A percentile compares a stretch with the other conserved stretches of the same genome.
Evolutionary conservation across 1,140 invertebrate genomes (phyloP).

Genomic region (Camponotus floridanus): DNA sequence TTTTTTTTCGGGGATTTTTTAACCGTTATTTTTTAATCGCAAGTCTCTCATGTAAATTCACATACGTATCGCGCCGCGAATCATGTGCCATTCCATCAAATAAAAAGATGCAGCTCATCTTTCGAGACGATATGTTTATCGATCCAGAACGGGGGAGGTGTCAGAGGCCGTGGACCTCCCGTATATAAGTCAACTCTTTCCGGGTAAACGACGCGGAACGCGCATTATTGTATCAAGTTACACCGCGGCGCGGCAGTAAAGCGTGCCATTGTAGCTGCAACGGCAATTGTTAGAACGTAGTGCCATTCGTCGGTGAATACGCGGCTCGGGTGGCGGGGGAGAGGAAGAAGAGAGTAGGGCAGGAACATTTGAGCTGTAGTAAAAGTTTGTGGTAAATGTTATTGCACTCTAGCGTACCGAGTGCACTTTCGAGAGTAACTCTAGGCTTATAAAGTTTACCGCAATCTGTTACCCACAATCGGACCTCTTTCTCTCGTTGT

Average conservation of each 20-base stretch:
- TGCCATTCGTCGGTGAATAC: conserved; percentile 34
- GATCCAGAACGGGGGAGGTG: background rate
- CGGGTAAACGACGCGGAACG: conserved; percentile 71
- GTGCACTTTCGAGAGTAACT: conserved; percentile 67
- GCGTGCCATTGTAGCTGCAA: conserved; percentile 69
- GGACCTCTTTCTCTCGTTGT: conserved; percentile 18
- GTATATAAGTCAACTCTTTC: conserved; percentile 62
- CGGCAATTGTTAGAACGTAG: conserved; percentile 74
- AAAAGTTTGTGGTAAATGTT: conserved; percentile 77
- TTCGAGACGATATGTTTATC: conserved; percentile 12
- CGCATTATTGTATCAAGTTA: conserved; percentile 76
- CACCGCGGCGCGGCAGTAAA: conserved; percentile 68
- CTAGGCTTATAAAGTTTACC: conserved; percentile 74
- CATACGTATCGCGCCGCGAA: background rate
- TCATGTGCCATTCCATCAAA: background rate
- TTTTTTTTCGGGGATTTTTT: too few species aligned
- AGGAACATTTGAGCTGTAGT: conserved; percentile 70
- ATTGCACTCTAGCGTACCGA: conserved; percentile 69
- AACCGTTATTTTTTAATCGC: conserved; percentile 4
- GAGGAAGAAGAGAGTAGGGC: conserved; percentile 1
- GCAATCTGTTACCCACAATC: conserved; percentile 74
- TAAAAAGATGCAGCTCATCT: conserved; percentile 11
- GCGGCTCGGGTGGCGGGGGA: background rate
- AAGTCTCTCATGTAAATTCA: background rate
- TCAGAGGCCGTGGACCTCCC: conserved; percentile 20